phyloP scores from a whole-genome alignment of 2,797 vertebrate species.

The Chanos chanos region DNA sequence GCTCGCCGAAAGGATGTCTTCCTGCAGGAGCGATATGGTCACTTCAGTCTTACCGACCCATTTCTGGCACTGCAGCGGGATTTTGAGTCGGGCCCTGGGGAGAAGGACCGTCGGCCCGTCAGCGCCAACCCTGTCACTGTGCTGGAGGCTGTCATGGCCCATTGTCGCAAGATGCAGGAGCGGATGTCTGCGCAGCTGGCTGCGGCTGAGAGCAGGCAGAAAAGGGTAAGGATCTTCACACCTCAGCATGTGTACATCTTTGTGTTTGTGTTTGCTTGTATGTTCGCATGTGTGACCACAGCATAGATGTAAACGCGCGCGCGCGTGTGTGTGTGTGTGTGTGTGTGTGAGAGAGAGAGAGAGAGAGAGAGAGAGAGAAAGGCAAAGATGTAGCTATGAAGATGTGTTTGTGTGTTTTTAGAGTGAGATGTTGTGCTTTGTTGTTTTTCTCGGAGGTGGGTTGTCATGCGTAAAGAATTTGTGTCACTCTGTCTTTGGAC shows the following conservation, averaged over 20 bases:
- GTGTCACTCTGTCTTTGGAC: too few relatives aligned
- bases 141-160: constrained; percentile 95
- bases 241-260: constrained; percentile 3
- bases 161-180: constrained; percentile 98
- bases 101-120: constrained; percentile 78
- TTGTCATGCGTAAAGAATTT: too few relatives aligned
- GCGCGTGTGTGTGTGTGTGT: constrained; percentile 15
- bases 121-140: constrained; percentile 90
- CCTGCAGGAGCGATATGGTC: constrained; percentile 91
- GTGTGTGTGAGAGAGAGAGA: too few relatives aligned
- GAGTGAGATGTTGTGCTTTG: too few relatives aligned
- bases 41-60: constrained; percentile 93
- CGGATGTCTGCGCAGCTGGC: constrained; percentile 91
- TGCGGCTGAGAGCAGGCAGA: constrained; percentile 90
- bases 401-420: too few relatives aligned
- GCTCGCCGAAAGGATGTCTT: constrained; percentile 94
- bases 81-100: constrained; percentile 79
- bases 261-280: constrained; percentile 11
- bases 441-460: too few relatives aligned
- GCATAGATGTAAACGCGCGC: too few relatives aligned
- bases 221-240: constrained; percentile 76
- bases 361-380: too few relatives aligned
- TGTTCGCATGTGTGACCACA: background rate
- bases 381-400: too few relatives aligned
- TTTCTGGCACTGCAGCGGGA: constrained; percentile 96